A percentile compares a stretch with the other conserved stretches of the same genome.
These are phyloP conservation scores for Falco concolor DNA, from an alignment of 2,797 vertebrate genomes.

Conservation along the genomic window DNA sequence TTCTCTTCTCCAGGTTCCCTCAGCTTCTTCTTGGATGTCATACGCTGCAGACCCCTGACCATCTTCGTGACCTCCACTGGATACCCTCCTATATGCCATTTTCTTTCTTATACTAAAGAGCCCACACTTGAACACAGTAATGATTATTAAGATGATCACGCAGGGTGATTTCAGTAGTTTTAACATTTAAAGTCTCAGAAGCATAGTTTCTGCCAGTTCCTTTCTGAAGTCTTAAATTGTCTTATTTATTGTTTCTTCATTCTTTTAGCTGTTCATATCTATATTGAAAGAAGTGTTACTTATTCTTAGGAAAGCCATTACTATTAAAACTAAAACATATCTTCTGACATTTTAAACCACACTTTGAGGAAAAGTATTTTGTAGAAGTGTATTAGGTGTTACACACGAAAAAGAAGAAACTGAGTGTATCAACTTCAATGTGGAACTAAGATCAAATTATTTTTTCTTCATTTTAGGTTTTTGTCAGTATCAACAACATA, in stretches of 20 bases:
- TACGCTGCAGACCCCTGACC: background rate
- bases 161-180: background rate
- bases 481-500: background rate
- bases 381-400: background rate
- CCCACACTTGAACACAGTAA: background rate
- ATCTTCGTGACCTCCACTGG: background rate
- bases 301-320: background rate
- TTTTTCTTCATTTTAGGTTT: background rate
- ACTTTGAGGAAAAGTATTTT: background rate
- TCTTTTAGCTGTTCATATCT: background rate
- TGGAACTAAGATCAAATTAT: background rate
- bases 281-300: background rate
- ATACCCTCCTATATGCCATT: background rate
- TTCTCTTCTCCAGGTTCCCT: background rate
- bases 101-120: background rate
- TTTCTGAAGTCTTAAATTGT: background rate
- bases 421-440: background rate
- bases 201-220: background rate
- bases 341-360: background rate
- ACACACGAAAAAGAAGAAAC: background rate
- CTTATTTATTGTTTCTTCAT: background rate
- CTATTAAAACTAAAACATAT: background rate
- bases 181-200: background rate
- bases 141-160: background rate
- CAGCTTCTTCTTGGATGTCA: background rate